Conservation (phyloP, 2,888 invertebrate genomes). For the Temnothorax unifasciatus region DNA sequence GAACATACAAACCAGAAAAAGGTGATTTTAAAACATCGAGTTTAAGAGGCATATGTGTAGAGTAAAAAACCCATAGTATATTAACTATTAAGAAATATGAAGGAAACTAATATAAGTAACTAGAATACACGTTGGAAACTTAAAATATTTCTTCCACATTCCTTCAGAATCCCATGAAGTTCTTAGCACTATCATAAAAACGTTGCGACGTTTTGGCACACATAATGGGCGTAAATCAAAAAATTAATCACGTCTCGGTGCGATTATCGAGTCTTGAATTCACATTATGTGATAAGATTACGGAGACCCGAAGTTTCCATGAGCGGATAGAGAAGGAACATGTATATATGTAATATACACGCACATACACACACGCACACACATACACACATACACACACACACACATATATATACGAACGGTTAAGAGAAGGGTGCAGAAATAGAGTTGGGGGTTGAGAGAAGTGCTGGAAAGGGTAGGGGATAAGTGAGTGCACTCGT, state of each 20-base stretch:
- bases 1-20: neutral
- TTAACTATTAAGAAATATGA: neutral
- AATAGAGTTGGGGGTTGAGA: neutral
- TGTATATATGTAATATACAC: neutral
- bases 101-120: neutral
- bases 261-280: constrained; percentile 63
- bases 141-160: constrained; percentile 22
- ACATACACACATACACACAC: neutral
- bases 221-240: constrained; percentile 22
- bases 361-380: neutral
- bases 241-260: constrained; percentile 56
- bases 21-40: neutral
- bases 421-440: constrained; percentile 4
- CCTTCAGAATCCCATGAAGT: neutral
- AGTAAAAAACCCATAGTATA: neutral
- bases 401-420: neutral
- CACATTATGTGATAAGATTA: constrained; percentile 60
- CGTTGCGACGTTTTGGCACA: neutral
- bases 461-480: constrained; percentile 25
- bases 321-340: constrained; percentile 37
- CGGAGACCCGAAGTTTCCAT: constrained; percentile 47
- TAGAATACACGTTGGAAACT: neutral
- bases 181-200: neutral
- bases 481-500: constrained; percentile 71
- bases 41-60: neutral